A percentile compares a stretch with the other conserved stretches of the same genome.
Evolutionary conservation across 1,140 invertebrate species (phyloP).

Genomic region (Fopius arisanus): DNA sequence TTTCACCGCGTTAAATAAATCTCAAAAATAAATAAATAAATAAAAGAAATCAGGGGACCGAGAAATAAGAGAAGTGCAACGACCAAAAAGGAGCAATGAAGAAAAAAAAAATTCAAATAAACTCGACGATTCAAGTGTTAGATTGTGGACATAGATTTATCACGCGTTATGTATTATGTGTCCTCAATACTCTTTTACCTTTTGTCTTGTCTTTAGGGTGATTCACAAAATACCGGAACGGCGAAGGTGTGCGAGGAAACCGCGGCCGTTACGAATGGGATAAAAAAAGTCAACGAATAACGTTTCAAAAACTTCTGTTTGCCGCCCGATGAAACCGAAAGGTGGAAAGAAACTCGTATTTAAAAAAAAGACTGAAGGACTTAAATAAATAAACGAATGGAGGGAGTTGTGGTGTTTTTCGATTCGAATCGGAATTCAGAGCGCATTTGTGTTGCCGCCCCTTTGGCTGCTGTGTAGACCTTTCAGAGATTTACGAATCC

Average conservation of each 20-base stretch:
- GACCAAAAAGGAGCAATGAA: not conserved
- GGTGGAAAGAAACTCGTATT: not conserved
- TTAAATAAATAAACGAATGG: constrained; percentile 14
- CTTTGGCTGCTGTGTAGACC: not conserved
- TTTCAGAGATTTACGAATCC: constrained; percentile 39
- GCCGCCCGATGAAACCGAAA: not conserved
- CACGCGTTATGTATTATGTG: not conserved
- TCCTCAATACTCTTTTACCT: not conserved
- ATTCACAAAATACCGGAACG: constrained; percentile 11
- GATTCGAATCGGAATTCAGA: constrained; percentile 41
- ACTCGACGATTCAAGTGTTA: constrained; percentile 20
- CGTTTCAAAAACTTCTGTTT: not conserved
- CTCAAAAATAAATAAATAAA: not conserved
- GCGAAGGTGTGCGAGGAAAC: not conserved
- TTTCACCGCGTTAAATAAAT: not conserved
- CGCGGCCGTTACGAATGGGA: not conserved
- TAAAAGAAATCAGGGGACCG: not conserved
- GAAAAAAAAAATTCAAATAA: not conserved
- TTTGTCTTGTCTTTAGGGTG: constrained; percentile 9
- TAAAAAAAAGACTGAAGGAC: not conserved
- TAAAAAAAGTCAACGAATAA: not conserved
- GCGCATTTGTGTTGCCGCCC: constrained; percentile 35
- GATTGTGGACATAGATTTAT: constrained; percentile 31
- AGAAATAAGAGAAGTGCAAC: not conserved
- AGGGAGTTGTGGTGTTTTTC: not conserved